Percentiles rank a stretch among this genome's conserved stretches.
Conservation (phyloP, 2,888 invertebrate genomes). For the Drosophila subquinaria region DNA sequence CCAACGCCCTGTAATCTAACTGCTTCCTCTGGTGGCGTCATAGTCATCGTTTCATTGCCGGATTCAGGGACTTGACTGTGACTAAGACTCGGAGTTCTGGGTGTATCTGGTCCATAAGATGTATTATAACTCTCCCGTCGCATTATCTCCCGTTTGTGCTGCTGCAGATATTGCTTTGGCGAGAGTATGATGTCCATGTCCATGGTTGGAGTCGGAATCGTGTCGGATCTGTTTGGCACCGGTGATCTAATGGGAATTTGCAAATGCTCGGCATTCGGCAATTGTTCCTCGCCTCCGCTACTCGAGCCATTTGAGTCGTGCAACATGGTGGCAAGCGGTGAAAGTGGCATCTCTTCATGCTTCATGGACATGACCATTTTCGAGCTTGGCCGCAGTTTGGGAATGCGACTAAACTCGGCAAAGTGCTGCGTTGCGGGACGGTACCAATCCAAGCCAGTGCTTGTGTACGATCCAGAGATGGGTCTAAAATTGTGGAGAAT, state of each 20-base stretch:
- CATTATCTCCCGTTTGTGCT: slow-evolving; percentile 55
- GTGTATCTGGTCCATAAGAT: slow-evolving; percentile 46
- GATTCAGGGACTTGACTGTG: slow-evolving; percentile 28
- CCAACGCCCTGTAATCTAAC: slow-evolving; percentile 20
- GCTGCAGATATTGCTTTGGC: slow-evolving; percentile 74
- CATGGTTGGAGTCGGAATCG: slow-evolving; percentile 30
- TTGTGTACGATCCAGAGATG: slow-evolving; percentile 81
- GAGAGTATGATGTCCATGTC: slow-evolving; percentile 67
- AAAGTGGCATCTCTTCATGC: slow-evolving; percentile 81
- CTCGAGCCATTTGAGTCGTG: slow-evolving; percentile 84
- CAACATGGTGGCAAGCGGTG: slow-evolving; percentile 84
- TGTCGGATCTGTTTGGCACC: slow-evolving; percentile 55
- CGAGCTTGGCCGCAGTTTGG: slow-evolving; percentile 84
- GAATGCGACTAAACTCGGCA: slow-evolving; percentile 84
- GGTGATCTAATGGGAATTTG: slow-evolving; percentile 59
- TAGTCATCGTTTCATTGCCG: slow-evolving; percentile 28
- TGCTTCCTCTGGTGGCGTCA: slow-evolving; percentile 19
- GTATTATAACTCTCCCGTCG: slow-evolving; percentile 48
- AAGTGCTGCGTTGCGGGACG: slow-evolving; percentile 80
- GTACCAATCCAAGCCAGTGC: slow-evolving; percentile 81
- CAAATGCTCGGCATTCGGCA: slow-evolving; percentile 31
- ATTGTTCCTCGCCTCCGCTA: slow-evolving; percentile 83
- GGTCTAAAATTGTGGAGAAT: slow-evolving; percentile 41
- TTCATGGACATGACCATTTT: slow-evolving; percentile 85
- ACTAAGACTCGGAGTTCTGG: slow-evolving; percentile 27